Evolutionary conservation across 2,888 invertebrate species (phyloP), one percentile per base, ranked within the genome.

Genomic region (Limnephilus marmoratus): DNA sequence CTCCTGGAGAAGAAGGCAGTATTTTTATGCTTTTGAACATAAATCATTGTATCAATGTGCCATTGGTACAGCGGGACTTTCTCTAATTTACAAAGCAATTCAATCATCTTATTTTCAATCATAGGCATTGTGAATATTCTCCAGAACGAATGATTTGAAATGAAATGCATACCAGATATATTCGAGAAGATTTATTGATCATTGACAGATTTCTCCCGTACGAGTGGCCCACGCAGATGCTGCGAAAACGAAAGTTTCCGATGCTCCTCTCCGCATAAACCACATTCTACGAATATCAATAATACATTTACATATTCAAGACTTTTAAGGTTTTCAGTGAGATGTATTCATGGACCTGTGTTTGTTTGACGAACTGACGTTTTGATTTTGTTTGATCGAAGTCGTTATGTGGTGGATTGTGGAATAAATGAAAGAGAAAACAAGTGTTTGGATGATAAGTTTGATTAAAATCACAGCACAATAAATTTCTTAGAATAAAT

Each of bases 81-180:
- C 88, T 89, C 88, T 89, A 80, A 89, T 80, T 89, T 89, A 80
- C 80, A 89, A 89, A 89, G 88, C 80, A 12, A 89, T 89, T 89
- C 34, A 80, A 89, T 89, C 80, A 81, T 81, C 88, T 89, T 80
- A 80, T 80, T 80, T 89, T 80, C 68, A 89, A 89, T 31, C 37
- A 34, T 80, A 37, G 68, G 68, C 88, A 80, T 89, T 89, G 88
- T 89, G 88, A 89, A 89, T 68, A 68, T 80, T 89, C 80, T 89
- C n/a, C 37, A 80, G 37, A 80, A 81, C 80, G 80, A 89, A 89
- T 89, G 31, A 86, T 68, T 80, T 15, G 88, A 80, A 89, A 89
- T 37, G 68, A 89, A 89, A 89, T 89, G 88, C 88, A 89, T 81
- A 87, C 34, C 31, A 87, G 37, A 85, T 29, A 88, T 68, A 88